phyloP scores from a whole-genome alignment of 2,888 invertebrate species.

The Lycaena phlaeas region DNA sequence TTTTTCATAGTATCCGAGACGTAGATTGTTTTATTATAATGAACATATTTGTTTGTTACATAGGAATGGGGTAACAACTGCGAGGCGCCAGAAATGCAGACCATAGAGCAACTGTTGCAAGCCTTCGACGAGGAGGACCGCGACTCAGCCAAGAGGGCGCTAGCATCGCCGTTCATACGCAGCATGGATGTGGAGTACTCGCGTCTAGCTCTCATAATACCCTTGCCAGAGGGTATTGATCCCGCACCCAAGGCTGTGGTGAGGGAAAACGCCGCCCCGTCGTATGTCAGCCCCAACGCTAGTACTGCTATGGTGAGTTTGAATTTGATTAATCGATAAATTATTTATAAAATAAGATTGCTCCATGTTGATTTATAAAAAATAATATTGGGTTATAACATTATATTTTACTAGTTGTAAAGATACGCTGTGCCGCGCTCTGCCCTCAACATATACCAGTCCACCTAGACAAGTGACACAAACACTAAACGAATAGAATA shows the following conservation, averaged over 20 bases:
- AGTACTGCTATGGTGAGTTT: conserved; percentile 11
- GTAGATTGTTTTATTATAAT: neutral
- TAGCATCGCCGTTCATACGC: conserved; percentile 87
- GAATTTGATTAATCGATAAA: too few relatives aligned
- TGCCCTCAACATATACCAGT: too few relatives aligned
- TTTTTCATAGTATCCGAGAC: too few relatives aligned
- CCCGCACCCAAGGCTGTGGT: conserved; percentile 73
- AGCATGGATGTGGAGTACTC: conserved; percentile 95
- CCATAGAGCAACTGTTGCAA: conserved; percentile 82
- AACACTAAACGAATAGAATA: too few relatives aligned
- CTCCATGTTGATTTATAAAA: too few relatives aligned
- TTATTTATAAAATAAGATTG: too few relatives aligned
- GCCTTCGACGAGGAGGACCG: conserved; percentile 92
- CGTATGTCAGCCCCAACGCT: conserved; percentile 59
- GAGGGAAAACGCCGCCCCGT: conserved; percentile 80
- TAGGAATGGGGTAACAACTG: conserved; percentile 89
- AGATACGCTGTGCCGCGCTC: too few relatives aligned
- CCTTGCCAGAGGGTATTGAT: conserved; percentile 44
- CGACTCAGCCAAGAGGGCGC: conserved; percentile 81
- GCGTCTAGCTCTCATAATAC: conserved; percentile 52
- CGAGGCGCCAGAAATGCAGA: conserved; percentile 85
- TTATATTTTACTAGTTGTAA: too few relatives aligned
- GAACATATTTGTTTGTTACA: neutral
- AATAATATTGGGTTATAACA: too few relatives aligned
- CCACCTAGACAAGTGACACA: too few relatives aligned